These are phyloP conservation scores for Listronotus oregonensis DNA, from an alignment of 1,140 invertebrate genomes.

Conservation along the genomic window DNA sequence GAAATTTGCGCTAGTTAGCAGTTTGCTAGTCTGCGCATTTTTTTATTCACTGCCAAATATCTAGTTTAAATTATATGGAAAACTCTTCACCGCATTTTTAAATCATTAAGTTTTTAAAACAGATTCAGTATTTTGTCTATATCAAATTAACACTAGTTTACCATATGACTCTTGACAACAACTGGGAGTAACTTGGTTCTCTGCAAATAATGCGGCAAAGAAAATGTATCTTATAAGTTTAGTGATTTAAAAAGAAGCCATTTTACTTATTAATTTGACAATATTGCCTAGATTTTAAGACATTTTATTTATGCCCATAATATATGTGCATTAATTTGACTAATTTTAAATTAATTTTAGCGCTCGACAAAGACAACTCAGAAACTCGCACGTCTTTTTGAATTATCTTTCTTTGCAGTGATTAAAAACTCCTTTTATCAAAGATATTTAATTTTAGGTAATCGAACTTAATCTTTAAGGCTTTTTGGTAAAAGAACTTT, in stretches of 20 bases:
- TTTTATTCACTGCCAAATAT: conserved; percentile 48
- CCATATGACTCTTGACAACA: too few species aligned
- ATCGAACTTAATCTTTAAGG: background rate
- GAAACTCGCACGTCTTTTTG: too few species aligned
- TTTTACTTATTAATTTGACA: background rate
- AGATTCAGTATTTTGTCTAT: background rate
- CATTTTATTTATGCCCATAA: conserved; percentile 3
- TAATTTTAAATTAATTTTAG: too few species aligned
- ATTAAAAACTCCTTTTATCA: too few species aligned
- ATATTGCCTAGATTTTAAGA: background rate
- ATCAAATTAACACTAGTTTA: too few species aligned
- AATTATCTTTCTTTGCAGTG: too few species aligned
- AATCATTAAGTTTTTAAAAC: background rate
- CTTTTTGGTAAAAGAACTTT: conserved; percentile 6
- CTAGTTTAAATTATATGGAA: conserved; percentile 35
- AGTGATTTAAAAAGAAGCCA: background rate
- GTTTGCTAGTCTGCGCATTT: conserved; percentile 39
- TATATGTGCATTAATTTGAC: background rate
- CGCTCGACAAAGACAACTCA: too few species aligned
- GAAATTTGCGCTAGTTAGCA: conserved; percentile 34
- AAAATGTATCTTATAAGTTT: background rate
- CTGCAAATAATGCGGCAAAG: background rate
- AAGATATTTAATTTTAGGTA: too few species aligned
- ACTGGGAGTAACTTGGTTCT: background rate
- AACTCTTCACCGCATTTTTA: conserved; percentile 20